Conservation (phyloP, 2,113 vertebrate species). For the Psilopsiagon aurifrons region DNA sequence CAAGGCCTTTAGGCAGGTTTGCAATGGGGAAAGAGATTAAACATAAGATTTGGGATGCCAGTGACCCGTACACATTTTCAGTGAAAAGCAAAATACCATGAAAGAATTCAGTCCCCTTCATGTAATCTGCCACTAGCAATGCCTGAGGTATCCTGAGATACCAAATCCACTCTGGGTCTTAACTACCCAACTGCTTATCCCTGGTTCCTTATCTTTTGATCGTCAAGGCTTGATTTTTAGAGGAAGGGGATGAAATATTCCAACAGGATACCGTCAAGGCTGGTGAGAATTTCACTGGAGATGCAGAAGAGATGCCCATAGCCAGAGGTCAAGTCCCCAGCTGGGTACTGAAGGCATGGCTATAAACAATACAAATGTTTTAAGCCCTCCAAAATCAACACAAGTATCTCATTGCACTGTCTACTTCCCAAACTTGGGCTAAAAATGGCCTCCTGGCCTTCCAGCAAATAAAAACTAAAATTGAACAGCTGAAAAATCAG, state of each 20-base stretch:
- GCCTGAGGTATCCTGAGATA: fast-evolving
- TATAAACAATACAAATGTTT: neutral
- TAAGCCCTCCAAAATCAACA: neutral
- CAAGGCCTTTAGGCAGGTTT: neutral
- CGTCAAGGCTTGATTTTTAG: neutral
- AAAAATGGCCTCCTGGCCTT: neutral
- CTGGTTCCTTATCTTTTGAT: neutral
- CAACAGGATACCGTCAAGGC: neutral
- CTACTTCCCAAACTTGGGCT: neutral
- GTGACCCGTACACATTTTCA: neutral
- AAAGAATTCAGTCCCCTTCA: neutral
- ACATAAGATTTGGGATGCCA: neutral
- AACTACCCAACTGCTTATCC: neutral
- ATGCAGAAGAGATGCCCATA: neutral
- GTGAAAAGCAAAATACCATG: neutral
- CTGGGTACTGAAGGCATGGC: neutral
- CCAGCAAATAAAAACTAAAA: neutral
- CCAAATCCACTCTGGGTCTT: neutral
- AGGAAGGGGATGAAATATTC: neutral
- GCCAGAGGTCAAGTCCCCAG: neutral
- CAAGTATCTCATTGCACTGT: neutral
- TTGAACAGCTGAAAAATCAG: neutral
- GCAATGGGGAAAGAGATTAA: neutral
- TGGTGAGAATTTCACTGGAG: neutral
- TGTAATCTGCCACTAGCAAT: neutral